A percentile compares a stretch with the other conserved stretches of the same genome.
Conservation (phyloP, 2,113 vertebrate species). For the Gymnocephalus cernua region DNA sequence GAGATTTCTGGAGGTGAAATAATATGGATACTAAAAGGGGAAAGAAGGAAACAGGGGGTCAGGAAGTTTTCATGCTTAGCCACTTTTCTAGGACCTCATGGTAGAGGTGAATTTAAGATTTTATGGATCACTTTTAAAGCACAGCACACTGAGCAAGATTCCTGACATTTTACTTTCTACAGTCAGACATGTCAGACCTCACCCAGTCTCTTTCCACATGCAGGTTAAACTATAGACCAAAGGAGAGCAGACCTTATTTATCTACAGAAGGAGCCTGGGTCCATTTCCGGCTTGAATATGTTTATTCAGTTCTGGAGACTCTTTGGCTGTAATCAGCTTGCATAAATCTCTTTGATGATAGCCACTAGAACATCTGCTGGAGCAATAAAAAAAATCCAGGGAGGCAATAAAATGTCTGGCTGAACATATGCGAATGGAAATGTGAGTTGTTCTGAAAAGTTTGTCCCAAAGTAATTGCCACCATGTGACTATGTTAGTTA, state of each 20-base stretch:
- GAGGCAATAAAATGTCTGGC: conserved; percentile 77
- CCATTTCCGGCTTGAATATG: conserved; percentile 73
- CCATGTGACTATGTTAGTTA: conserved; percentile 33
- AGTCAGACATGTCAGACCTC: not conserved
- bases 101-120: not conserved
- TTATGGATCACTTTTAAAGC: conserved; percentile 1
- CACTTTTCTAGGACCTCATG: conserved; percentile 9
- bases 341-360: conserved; percentile 86
- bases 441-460: conserved; percentile 63
- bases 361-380: conserved; percentile 80
- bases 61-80: not conserved
- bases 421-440: conserved; percentile 74
- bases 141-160: not conserved
- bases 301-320: conserved; percentile 80
- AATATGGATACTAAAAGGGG: not conserved
- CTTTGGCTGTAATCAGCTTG: conserved; percentile 80
- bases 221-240: conserved; percentile 53
- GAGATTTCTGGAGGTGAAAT: not conserved
- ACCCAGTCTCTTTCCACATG: not conserved
- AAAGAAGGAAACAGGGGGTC: not conserved
- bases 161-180: not conserved
- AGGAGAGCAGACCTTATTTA: conserved; percentile 47
- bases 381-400: conserved; percentile 72
- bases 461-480: conserved; percentile 61
- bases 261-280: conserved; percentile 62